Evolutionary conservation across 2,797 vertebrate species (phyloP), one percentile per base, ranked within the genome.

Genomic region (Lagocephalus sceleratus): DNA sequence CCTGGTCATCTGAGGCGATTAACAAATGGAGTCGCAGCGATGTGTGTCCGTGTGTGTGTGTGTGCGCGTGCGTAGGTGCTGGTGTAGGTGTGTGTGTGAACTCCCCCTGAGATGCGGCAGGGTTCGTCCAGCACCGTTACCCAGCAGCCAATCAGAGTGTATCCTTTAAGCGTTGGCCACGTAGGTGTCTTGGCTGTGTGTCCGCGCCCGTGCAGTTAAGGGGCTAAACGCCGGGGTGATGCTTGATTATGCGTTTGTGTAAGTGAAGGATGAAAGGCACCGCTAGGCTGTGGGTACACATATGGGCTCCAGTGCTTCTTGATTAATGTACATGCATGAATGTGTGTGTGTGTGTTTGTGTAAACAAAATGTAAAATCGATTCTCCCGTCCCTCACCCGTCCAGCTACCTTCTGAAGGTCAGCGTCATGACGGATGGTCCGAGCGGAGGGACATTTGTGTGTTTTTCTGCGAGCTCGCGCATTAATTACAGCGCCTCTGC

Each of bases 341-440:
- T 35, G 73, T 73, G 68, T 77, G 72, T 81, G 54, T 54, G 67
- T 63, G 79, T 63, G 41, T 74, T 82, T 47, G 69, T 78, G 79
- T 81, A 82, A 85, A 83, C 76, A 63, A 81, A 82, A 82, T 75
- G 70, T 69, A 63, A 68, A 78, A 88, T 87, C 72, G 75, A 85
- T 89, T 75, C 51, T 58, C 53, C 62, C 51, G 75, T 71, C 61
- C 76, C 71, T 72, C 35, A 35, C 64, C 65, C 69, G 69, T 82
- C 78, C 40, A 63, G 73, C 77, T 63, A 72, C 66, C 62, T 79
- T 58, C 73, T 88, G 80, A 87, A 89, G 83, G 85, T 87, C 85
- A 86, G 57, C 54, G n/a, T 70, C 64, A 68, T 77, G 54, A 76
- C 61, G 79, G 58, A 74, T 45, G 47, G 62, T n/a, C 65, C 51